Percentiles rank a stretch among this genome's conserved stretches.
These are phyloP conservation scores for Frankliniella intonsa DNA, from an alignment of 2,888 invertebrate genomes.

Conservation along the genomic window DNA sequence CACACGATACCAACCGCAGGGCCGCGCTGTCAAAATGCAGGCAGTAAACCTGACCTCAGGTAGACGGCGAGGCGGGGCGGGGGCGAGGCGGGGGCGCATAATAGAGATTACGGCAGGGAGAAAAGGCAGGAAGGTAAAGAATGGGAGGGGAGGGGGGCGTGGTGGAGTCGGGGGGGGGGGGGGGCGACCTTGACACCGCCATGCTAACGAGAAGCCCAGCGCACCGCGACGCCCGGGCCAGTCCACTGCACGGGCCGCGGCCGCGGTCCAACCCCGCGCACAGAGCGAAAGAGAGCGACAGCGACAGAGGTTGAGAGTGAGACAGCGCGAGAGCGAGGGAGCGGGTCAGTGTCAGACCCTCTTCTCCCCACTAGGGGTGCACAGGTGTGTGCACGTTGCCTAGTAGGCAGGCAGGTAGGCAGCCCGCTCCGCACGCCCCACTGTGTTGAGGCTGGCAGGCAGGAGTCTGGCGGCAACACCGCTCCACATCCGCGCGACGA, in stretches of 20 bases:
- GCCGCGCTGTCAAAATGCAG: too few species aligned
- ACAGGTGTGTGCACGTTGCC: neutral
- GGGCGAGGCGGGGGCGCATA: too few species aligned
- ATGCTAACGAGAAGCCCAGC: conserved; percentile 10
- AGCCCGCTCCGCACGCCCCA: neutral
- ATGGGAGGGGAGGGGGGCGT: neutral
- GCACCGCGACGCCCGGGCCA: neutral
- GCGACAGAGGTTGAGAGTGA: neutral
- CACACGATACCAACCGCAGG: too few species aligned
- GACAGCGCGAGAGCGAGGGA: neutral
- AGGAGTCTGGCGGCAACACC: neutral
- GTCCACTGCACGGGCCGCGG: neutral
- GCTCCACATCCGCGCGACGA: too few species aligned
- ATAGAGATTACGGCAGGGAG: too few species aligned
- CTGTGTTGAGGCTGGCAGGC: neutral
- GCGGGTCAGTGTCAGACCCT: neutral
- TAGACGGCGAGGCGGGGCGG: too few species aligned
- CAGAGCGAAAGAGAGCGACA: neutral
- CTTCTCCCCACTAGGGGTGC: neutral
- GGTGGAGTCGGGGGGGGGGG: neutral
- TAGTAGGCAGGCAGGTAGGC: neutral
- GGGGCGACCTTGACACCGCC: neutral
- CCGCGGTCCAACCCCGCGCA: neutral
- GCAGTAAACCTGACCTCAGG: too few species aligned
- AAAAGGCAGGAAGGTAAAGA: neutral